Percentiles rank a stretch among this genome's conserved stretches.
Evolutionary conservation across 2,113 vertebrate genomes (phyloP).

Genomic region (Oreochromis spilurus): DNA sequence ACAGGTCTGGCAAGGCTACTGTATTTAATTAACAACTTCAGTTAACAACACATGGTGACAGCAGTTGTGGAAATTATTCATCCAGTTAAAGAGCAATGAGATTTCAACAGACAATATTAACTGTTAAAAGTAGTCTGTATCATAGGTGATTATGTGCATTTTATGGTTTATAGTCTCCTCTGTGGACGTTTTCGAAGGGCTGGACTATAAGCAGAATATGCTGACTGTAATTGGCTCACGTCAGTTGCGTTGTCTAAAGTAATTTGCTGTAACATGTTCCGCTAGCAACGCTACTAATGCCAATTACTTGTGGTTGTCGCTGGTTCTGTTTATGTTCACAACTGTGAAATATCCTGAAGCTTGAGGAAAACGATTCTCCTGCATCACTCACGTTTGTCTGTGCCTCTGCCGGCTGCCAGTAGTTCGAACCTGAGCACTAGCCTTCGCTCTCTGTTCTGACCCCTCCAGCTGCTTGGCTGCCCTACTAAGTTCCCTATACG

Average conservation of each 20-base stretch:
- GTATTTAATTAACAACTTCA: constrained; percentile 23
- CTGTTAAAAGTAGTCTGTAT: constrained; percentile 9
- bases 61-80: constrained; percentile 19
- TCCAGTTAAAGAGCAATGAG: constrained; percentile 30
- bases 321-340: neutral
- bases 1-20: constrained; percentile 5
- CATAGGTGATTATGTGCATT: neutral
- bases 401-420: neutral
- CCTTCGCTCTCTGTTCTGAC: neutral
- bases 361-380: neutral
- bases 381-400: neutral
- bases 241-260: constrained; percentile 28
- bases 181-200: neutral
- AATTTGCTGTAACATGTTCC: constrained; percentile 23
- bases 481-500: neutral
- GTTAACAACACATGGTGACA: constrained; percentile 19
- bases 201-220: constrained; percentile 10
- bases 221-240: constrained; percentile 10
- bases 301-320: constrained; percentile 45
- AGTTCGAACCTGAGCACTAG: neutral
- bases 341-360: neutral
- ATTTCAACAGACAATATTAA: constrained; percentile 1
- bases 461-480: neutral
- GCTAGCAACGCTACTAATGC: neutral
- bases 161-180: neutral